phyloP scores from a whole-genome alignment of 2,797 vertebrate species.

The Orestias chungarensis region DNA sequence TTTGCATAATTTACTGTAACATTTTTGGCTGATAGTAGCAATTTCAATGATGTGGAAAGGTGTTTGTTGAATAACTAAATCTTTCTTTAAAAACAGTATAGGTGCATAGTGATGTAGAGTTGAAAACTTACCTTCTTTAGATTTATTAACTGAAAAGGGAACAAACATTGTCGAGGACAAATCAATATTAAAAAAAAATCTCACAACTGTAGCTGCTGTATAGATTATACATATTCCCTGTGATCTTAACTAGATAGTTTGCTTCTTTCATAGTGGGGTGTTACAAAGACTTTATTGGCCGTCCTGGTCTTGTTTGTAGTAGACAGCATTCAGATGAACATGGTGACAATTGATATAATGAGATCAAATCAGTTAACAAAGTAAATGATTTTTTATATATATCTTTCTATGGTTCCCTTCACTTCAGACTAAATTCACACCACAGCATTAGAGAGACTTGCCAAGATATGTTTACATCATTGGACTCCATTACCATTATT shows the following conservation, averaged over 20 bases:
- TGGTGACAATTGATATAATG: neutral
- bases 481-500: neutral
- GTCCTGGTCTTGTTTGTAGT: neutral
- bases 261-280: neutral
- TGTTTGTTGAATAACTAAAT: neutral
- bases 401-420: neutral
- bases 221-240: neutral
- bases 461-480: neutral
- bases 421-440: neutral
- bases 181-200: conserved; percentile 5
- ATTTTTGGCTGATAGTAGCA: neutral
- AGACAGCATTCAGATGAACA: neutral
- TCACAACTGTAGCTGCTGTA: conserved; percentile 29
- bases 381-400: neutral
- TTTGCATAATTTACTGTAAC: neutral
- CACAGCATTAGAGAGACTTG: neutral
- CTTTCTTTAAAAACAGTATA: neutral
- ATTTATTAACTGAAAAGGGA: neutral
- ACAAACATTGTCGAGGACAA: neutral
- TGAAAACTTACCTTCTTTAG: neutral
- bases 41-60: neutral
- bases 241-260: neutral
- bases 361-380: neutral
- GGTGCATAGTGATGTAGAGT: neutral
- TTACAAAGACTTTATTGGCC: neutral